Percentiles rank a stretch among this genome's conserved stretches.
Conservation (phyloP, 2,888 invertebrate genomes). For the Plagodis dolabraria region DNA sequence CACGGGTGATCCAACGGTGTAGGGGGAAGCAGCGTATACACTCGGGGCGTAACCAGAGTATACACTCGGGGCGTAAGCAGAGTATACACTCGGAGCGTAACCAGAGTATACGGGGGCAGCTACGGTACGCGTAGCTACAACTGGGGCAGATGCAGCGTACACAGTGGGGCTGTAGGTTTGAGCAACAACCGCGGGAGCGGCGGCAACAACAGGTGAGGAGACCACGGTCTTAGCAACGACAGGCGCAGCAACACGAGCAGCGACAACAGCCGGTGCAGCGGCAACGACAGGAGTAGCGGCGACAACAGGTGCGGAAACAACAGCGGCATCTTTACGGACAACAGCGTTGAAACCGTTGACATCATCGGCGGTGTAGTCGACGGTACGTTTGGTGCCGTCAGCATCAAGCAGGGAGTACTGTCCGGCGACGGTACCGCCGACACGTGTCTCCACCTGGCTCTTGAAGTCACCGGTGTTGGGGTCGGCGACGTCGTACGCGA, state of each 20-base stretch:
- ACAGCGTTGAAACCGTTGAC: constrained; percentile 85
- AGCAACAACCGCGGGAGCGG: constrained; percentile 39
- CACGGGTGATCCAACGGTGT: constrained; percentile 34
- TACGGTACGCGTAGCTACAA: constrained; percentile 40
- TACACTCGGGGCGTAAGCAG: constrained; percentile 42
- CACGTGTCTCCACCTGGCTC: constrained; percentile 82
- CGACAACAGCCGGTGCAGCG: constrained; percentile 48
- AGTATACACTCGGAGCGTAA: constrained; percentile 42
- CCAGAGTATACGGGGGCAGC: constrained; percentile 38
- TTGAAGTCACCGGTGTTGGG: constrained; percentile 84
- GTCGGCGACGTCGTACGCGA: constrained; percentile 84
- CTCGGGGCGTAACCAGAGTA: constrained; percentile 40
- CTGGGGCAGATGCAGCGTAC: constrained; percentile 36
- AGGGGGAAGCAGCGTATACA: constrained; percentile 30
- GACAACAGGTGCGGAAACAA: constrained; percentile 61
- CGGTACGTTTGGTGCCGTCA: constrained; percentile 83
- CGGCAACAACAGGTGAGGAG: constrained; percentile 36
- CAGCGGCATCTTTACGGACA: constrained; percentile 80
- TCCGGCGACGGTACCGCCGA: constrained; percentile 80
- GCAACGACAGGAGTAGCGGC: constrained; percentile 50
- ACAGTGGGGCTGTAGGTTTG: constrained; percentile 39
- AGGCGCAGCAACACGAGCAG: constrained; percentile 45
- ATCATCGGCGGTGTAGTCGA: constrained; percentile 84
- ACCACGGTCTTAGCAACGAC: constrained; percentile 34
- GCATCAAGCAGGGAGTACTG: constrained; percentile 84